These are phyloP conservation scores for Drosophila trapezifrons DNA, from an alignment of 1,140 invertebrate genomes.

Conservation along the genomic window DNA sequence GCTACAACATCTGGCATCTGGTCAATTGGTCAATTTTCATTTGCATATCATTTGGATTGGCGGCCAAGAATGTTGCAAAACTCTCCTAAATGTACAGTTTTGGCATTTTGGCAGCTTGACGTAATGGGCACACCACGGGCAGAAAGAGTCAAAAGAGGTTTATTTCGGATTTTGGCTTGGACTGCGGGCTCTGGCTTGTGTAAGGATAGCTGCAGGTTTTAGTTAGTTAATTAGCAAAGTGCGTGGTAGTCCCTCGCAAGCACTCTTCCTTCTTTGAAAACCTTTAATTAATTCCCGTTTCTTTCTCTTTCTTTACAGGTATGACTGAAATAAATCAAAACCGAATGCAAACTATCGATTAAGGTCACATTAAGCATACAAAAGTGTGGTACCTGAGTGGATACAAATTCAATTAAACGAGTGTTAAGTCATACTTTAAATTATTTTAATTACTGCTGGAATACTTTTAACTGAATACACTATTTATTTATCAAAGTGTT, in stretches of 20 bases:
- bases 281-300: conserved; percentile 56
- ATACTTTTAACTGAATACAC: background rate
- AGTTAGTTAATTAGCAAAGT: conserved; percentile 72
- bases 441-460: background rate
- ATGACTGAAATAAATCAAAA: conserved; percentile 31
- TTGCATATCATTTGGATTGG: conserved; percentile 76
- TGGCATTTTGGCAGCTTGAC: conserved; percentile 67
- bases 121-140: conserved; percentile 50
- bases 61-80: conserved; percentile 58
- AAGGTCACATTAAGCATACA: conserved; percentile 62
- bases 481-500: background rate
- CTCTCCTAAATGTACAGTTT: conserved; percentile 47
- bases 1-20: conserved; percentile 51
- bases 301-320: conserved; percentile 61
- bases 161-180: background rate
- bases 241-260: conserved; percentile 35
- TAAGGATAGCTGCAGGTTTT: conserved; percentile 32
- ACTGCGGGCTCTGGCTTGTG: background rate
- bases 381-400: conserved; percentile 1
- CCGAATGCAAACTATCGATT: conserved; percentile 63
- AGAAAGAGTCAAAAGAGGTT: conserved; percentile 33
- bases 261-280: conserved; percentile 1
- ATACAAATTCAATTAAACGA: conserved; percentile 1
- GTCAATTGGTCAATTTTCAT: conserved; percentile 77
- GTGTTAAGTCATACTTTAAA: conserved; percentile 10